Evolutionary conservation across 2,113 vertebrate genomes (phyloP).

Genomic region (Geococcyx californianus): DNA sequence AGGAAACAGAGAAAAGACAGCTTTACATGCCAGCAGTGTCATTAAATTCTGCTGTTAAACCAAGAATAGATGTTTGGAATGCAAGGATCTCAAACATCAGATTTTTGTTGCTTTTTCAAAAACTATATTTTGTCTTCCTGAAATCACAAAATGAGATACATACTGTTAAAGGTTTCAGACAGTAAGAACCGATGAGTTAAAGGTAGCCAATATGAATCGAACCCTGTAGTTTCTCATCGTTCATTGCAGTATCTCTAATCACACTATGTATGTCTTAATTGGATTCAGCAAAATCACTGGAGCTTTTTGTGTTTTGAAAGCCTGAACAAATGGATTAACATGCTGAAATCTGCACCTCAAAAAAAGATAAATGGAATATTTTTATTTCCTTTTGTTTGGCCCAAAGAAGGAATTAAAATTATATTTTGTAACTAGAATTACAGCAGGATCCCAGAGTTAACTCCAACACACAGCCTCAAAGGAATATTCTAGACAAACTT

Average conservation of each 20-base stretch:
- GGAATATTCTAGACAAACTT: background rate
- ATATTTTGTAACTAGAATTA: background rate
- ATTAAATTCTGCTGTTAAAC: background rate
- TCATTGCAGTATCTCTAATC: background rate
- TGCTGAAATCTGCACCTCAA: background rate
- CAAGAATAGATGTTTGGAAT: background rate
- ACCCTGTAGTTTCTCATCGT: background rate
- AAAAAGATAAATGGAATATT: background rate
- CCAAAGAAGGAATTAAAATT: background rate
- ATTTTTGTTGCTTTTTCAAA: background rate
- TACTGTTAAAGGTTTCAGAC: background rate
- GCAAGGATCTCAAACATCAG: background rate
- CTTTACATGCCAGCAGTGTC: background rate
- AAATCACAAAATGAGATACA: background rate
- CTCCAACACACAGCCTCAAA: background rate
- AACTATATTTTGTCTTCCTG: background rate
- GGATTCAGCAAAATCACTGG: background rate
- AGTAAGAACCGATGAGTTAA: background rate
- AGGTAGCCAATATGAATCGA: background rate
- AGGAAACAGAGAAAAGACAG: background rate
- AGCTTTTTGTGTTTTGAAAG: background rate
- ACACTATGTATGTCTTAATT: background rate
- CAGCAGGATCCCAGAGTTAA: background rate
- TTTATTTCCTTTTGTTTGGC: background rate
- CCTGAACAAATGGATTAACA: constrained; percentile 5